phyloP scores from a whole-genome alignment of 2,797 vertebrate genomes.

The Anguilla megastoma region DNA sequence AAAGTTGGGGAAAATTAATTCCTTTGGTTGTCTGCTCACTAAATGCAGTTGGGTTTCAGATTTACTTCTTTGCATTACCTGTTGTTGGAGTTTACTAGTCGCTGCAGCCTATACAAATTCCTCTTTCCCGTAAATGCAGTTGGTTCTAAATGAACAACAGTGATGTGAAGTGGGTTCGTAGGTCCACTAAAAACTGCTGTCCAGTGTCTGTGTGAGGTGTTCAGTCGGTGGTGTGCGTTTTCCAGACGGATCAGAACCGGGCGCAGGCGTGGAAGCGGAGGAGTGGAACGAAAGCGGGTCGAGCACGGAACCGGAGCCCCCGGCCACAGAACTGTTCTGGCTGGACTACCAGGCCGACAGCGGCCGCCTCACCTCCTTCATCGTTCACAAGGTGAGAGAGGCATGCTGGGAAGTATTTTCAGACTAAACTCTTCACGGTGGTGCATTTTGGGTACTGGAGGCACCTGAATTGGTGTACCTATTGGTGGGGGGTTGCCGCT shows the following conservation, averaged over 20 bases:
- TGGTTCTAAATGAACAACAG: background rate
- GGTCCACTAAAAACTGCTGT: background rate
- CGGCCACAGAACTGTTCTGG: slow-evolving; percentile 84
- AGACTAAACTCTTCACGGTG: background rate
- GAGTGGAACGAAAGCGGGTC: slow-evolving; percentile 82
- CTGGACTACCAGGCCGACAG: slow-evolving; percentile 88
- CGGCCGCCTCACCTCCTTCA: slow-evolving; percentile 81
- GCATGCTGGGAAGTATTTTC: background rate
- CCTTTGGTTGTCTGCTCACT: background rate
- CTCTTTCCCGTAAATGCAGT: background rate
- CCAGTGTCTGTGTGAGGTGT: background rate
- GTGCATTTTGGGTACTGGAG: background rate
- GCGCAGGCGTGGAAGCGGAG: slow-evolving; percentile 70
- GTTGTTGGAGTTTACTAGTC: background rate
- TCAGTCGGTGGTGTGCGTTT: slow-evolving; percentile 24
- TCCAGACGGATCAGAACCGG: slow-evolving; percentile 69
- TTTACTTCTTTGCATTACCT: background rate
- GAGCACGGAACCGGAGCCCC: slow-evolving; percentile 75
- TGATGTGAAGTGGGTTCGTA: background rate
- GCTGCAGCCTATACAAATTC: background rate
- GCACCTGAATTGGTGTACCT: background rate
- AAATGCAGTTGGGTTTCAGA: background rate
- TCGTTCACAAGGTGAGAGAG: slow-evolving; percentile 83
- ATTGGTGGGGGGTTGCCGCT: background rate
- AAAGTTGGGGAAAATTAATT: background rate